Evolutionary conservation across 2,888 invertebrate genomes (phyloP).

Genomic region (Aricia artaxerxes): DNA sequence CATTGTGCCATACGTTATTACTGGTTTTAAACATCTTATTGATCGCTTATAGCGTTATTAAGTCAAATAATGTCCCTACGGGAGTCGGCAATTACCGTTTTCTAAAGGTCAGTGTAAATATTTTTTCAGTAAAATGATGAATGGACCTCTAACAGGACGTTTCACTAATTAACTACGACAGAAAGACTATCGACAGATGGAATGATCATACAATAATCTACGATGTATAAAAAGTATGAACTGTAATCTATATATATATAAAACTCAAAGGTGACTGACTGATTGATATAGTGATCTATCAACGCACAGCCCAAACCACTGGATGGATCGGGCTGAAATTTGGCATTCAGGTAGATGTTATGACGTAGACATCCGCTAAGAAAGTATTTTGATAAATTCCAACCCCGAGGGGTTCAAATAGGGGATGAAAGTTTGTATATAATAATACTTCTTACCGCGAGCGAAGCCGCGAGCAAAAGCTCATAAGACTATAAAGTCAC

Average conservation of each 20-base stretch:
- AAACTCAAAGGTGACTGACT: no score
- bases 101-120: slow-evolving; percentile 19
- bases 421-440: no score
- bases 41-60: slow-evolving; percentile 25
- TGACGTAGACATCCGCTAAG: no score
- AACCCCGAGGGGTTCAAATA: no score
- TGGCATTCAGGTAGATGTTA: no score
- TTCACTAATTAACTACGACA: slow-evolving; percentile 1
- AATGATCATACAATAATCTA: slow-evolving; percentile 1
- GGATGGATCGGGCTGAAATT: no score
- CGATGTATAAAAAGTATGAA: not conserved
- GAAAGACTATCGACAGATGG: not conserved
- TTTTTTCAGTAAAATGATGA: slow-evolving; percentile 24
- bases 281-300: no score
- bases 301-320: no score
- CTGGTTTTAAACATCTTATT: slow-evolving; percentile 14
- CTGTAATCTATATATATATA: not conserved
- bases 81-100: slow-evolving; percentile 21
- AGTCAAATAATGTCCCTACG: slow-evolving; percentile 26
- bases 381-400: no score
- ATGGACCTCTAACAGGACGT: not conserved
- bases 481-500: no score
- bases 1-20: not conserved
- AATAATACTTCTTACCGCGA: no score
- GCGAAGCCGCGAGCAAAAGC: no score